Percentiles rank a stretch among this genome's conserved stretches.
Conservation (phyloP, 1,140 invertebrate genomes). For the Drosophila watanabei region DNA sequence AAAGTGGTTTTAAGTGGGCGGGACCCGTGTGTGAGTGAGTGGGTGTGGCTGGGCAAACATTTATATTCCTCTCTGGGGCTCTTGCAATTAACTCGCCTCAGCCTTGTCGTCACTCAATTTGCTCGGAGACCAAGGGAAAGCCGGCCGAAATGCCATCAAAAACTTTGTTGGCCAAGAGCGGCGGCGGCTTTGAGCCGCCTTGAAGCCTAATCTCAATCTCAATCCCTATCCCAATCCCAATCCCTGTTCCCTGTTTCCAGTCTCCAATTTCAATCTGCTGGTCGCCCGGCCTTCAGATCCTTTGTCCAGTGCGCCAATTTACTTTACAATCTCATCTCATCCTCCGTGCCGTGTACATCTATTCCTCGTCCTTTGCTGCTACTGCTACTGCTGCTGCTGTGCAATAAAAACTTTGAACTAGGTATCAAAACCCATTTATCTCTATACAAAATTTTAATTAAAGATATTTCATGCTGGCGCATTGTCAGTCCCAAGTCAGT, state of each 20-base stretch:
- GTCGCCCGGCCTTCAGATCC: constrained; percentile 45
- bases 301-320: constrained; percentile 76
- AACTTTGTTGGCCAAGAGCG: constrained; percentile 67
- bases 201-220: constrained; percentile 54
- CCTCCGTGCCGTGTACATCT: constrained; percentile 6
- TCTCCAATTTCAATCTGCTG: constrained; percentile 72
- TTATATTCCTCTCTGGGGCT: constrained; percentile 12
- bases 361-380: neutral
- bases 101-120: constrained; percentile 46
- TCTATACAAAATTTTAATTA: constrained; percentile 83
- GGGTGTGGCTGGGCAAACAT: constrained; percentile 4
- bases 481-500: constrained; percentile 57
- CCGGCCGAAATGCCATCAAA: constrained; percentile 67
- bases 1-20: constrained; percentile 7
- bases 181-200: constrained; percentile 43
- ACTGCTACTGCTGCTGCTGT: constrained; percentile 11
- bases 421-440: constrained; percentile 82
- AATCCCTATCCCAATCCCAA: constrained; percentile 9
- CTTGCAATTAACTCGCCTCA: constrained; percentile 59
- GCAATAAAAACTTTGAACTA: constrained; percentile 80
- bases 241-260: neutral
- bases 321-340: constrained; percentile 60
- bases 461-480: constrained; percentile 79
- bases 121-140: constrained; percentile 35
- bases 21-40: neutral